Evolutionary conservation across 2,797 vertebrate species (phyloP), one percentile per base, ranked within the genome.

Genomic region (Serranus cabrilla): DNA sequence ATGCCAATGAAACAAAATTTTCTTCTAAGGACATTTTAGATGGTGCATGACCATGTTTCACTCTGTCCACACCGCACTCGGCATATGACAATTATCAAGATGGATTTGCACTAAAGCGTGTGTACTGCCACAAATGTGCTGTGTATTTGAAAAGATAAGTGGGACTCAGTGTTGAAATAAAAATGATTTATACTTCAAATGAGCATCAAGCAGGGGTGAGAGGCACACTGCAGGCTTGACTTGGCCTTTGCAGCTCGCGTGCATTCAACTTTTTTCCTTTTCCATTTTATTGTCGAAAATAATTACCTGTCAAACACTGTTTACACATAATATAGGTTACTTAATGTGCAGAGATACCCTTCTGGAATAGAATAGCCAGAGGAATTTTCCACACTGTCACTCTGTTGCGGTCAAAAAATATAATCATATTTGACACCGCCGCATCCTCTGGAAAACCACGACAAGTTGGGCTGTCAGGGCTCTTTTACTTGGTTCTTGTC

Each of bases 221-320:
- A 71, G 78, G 67, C 72, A 34, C 66, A 69, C 78, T 42, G 62
- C 61, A 68, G 72, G 63, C 70, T 55, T 65, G 63, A 57, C 46
- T 71, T 52, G 65, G 64, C 74, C 76, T 82, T 79, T 75, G 69
- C 20, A 34, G 55, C 75, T 74, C 18, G 39, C 13, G 13, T 49
- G 62, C 80, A 5, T 40, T 66, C 65, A 76, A 84, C 75, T 79
- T 88, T 83, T 81, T 34, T 34, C 34, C 49, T 39, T 68, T 76
- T 77, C 60, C 52, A 34, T 74, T 83, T 87, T 88, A 86, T 85
- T 88, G 82, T 89, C 81, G 74, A 27, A 85, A 91, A 88, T 87
- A 91, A 92, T 91, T 80, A 90, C 86, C 90, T 86, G 89, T 93
- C 92, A 93, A 84, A 88, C 67, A 80, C 58, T 87, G 84, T 93